These are phyloP conservation scores for Tangara arthus DNA, from an alignment of 2,797 vertebrate species.

Conservation along the genomic window DNA sequence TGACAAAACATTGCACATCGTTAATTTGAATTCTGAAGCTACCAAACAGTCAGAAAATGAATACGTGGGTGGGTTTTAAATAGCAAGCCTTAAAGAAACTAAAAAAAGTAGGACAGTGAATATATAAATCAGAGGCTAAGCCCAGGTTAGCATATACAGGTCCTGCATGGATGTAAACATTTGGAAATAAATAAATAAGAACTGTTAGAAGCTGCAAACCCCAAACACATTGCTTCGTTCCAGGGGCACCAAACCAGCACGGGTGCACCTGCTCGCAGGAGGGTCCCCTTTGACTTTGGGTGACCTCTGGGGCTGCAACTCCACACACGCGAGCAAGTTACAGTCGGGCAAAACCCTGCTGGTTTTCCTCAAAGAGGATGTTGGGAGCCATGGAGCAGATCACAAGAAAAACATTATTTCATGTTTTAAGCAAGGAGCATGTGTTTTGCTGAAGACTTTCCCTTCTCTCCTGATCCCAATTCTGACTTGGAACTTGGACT, in stretches of 20 bases:
- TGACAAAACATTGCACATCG: background rate
- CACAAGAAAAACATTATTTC: background rate
- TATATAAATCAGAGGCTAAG: background rate
- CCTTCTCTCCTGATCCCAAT: background rate
- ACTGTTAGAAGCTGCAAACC: background rate
- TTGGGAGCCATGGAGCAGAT: accelerated
- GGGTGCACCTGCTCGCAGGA: accelerated
- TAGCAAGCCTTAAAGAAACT: background rate
- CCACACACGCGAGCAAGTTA: accelerated
- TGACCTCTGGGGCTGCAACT: too few species aligned
- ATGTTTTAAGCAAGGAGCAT: background rate
- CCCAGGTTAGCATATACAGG: background rate
- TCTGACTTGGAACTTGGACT: background rate
- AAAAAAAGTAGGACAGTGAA: background rate
- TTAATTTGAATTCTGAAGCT: constrained; percentile 10
- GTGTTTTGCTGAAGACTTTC: background rate
- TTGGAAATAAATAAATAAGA: background rate
- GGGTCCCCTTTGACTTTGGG: background rate
- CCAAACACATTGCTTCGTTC: background rate
- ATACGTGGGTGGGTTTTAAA: background rate
- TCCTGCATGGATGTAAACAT: background rate
- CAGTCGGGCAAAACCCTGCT: accelerated
- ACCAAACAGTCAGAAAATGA: background rate
- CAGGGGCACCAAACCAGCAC: accelerated
- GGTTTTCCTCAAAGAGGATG: accelerated